Evolutionary conservation across 2,113 vertebrate species (phyloP), one percentile per base, ranked within the genome.

Genomic region (Macrotis lagotis): DNA sequence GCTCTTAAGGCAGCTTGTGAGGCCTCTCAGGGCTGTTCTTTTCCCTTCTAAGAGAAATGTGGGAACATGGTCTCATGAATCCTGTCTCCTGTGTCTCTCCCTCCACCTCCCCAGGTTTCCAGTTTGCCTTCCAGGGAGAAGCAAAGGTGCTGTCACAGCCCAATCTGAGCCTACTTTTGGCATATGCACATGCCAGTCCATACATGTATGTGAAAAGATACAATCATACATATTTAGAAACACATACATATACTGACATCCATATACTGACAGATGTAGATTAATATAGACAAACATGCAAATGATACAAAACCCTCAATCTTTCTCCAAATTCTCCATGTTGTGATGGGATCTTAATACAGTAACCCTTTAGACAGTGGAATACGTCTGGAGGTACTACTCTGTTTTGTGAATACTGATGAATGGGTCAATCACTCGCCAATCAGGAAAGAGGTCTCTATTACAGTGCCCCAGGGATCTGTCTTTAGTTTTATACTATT

Each of bases 81-180:
- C 47, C 47, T 25, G 24, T 51, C 53, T 51, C 50, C 37, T 0
- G n/a, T 48, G 37, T n/a, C 51, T 48, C 37, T 7, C 14, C 37
- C 59, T 88, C 94, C 2, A 48, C 51, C 66, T 24, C 90, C 91
- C 48, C 48, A 66, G 50, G 93, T 92, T 96, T 95, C 90, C 59
- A 3, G 2, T 19, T 37, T 59, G 90, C 47, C 51, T 91, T 51
- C 50, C 19, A 90, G 93, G 59, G 49, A 66, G 25, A 83, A 74
- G 96, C 49, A 88, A 95, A 97, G 94, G 96, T 93, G 94, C 51
- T 66, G 55, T 90, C 91, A 66, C 28, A 3, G 48, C n/a, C 66
- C 66, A 83, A 22, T n/a, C 44, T 14, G 37, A 83, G n/a, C 16
- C 66, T 83, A 83, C 66, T 83, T 66, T 44, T 83, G 66, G n/a